Evolutionary conservation across 2,888 invertebrate species (phyloP), one percentile per base, ranked within the genome.

Genomic region (Monopis laevigella): DNA sequence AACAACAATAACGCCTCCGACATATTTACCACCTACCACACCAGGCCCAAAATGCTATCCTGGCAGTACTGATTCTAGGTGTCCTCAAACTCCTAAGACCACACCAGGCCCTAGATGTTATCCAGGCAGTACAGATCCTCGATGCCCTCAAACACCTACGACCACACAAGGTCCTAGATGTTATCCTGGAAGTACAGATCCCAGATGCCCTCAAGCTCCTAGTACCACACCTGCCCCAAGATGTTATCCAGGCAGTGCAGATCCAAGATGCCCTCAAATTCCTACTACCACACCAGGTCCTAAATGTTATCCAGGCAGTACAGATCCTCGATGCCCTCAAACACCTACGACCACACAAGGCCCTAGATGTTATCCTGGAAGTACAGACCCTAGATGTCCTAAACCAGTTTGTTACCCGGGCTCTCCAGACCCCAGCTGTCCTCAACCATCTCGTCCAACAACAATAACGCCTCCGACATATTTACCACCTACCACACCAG

Each of bases 311-410:
- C n/a, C n/a, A n/a, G n/a, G n/a, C n/a, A n/a, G n/a, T n/a, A n/a
- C n/a, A n/a, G n/a, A n/a, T n/a, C n/a, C n/a, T n/a, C n/a, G n/a
- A n/a, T n/a, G n/a, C n/a, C n/a, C n/a, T n/a, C n/a, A n/a, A n/a
- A n/a, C n/a, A n/a, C n/a, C n/a, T n/a, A n/a, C n/a, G n/a, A n/a
- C n/a, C n/a, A n/a, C n/a, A n/a, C n/a, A n/a, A n/a, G n/a, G n/a
- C n/a, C 56, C 54, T 4, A 45, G 48, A 3, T 62, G 62, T 28
- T 59, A 55, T 41, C 62, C 61, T 5, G 62, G 62, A 13, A 39
- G 32, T 8, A 39, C 39, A 1, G 47, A 48, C 6, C 44, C 48
- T 47, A 26, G 59, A 51, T 19, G 55, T 59, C 21, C 49, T 30
- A 12, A 64, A 59, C 51, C 62, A 51, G 26, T 48, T 41, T 57